Conservation (phyloP, 1,140 invertebrate genomes). For the Bemisia tabaci region DNA sequence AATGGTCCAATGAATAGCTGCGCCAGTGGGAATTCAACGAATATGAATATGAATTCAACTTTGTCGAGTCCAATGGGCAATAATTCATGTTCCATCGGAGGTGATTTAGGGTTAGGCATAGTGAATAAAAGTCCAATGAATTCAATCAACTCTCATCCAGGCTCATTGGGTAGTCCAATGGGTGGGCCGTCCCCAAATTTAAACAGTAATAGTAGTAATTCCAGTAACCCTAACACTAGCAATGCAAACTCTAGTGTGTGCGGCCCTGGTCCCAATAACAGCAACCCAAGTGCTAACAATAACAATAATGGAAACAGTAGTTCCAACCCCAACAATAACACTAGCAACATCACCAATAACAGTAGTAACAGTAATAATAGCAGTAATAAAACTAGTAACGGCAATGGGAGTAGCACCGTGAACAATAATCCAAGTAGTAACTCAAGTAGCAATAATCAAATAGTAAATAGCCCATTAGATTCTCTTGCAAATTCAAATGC, state of each 20-base stretch:
- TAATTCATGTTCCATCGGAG: constrained; percentile 17
- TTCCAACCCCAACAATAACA: constrained; percentile 1
- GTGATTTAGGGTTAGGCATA: constrained; percentile 35
- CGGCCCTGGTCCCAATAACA: not conserved
- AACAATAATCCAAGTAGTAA: not conserved
- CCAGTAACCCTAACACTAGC: not conserved
- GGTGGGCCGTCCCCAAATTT: constrained; percentile 21
- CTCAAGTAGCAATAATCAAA: not conserved
- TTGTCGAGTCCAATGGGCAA: constrained; percentile 36
- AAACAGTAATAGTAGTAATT: not conserved
- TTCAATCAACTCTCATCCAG: constrained; percentile 12
- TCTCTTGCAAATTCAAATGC: not conserved
- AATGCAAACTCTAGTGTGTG: not conserved
- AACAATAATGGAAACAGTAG: not conserved
- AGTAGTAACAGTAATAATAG: not conserved
- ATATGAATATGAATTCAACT: constrained; percentile 32
- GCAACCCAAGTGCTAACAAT: constrained; percentile 2
- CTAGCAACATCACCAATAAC: not conserved
- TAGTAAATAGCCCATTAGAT: not conserved
- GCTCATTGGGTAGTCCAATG: constrained; percentile 20
- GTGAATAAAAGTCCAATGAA: constrained; percentile 35
- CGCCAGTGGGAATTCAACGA: constrained; percentile 11
- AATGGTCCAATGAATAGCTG: constrained; percentile 19
- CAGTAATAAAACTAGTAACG: not conserved
- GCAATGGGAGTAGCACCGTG: not conserved